A percentile compares a stretch with the other conserved stretches of the same genome.
Evolutionary conservation across 2,797 vertebrate genomes (phyloP).

Genomic region (Molossus alvarezi): DNA sequence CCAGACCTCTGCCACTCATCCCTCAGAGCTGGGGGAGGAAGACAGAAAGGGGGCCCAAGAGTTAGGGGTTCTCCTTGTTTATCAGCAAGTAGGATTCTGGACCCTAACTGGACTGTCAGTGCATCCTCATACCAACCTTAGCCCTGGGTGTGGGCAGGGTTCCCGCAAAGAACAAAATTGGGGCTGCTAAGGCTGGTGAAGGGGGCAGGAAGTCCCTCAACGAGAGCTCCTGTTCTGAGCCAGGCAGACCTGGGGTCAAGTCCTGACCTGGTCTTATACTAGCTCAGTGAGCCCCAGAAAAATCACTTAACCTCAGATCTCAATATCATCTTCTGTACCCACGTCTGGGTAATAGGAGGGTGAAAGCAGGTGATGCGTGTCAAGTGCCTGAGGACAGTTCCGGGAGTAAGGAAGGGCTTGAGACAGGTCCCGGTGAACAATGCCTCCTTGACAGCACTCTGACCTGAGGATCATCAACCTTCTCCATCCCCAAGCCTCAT

Average conservation of each 20-base stretch:
- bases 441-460: not conserved
- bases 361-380: not conserved
- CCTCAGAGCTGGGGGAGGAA: not conserved
- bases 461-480: not conserved
- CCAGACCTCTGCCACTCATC: not conserved
- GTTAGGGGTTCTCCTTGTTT: conserved; percentile 1
- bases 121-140: not conserved
- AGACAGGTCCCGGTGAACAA: not conserved
- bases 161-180: not conserved
- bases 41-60: not conserved
- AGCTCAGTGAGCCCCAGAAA: not conserved
- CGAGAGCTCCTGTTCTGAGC: not conserved
- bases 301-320: not conserved
- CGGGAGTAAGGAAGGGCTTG: not conserved
- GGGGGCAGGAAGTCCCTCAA: not conserved
- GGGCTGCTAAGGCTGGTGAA: not conserved
- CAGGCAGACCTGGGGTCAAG: not conserved
- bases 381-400: not conserved
- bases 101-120: not conserved
- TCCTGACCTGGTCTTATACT: not conserved
- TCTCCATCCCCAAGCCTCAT: not conserved
- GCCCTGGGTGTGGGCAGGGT: not conserved
- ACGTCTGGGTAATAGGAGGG: not conserved
- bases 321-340: not conserved
- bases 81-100: conserved; percentile 33